phyloP scores from a whole-genome alignment of 2,888 invertebrate species.

The Nomada ruficornis region DNA sequence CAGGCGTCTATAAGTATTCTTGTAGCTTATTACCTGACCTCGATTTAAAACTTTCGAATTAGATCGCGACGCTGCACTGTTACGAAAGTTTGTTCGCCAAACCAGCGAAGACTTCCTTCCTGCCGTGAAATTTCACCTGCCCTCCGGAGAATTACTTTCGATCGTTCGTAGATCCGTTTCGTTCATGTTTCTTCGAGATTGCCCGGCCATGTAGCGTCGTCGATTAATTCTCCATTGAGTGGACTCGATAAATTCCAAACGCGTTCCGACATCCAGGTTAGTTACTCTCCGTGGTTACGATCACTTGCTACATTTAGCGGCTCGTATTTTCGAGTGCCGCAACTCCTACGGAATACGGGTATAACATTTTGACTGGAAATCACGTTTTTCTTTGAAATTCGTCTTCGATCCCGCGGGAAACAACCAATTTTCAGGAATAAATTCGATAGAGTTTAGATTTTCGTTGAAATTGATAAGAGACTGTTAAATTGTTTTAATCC shows the following conservation, averaged over 20 bases:
- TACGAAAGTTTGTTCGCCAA: conserved; percentile 71
- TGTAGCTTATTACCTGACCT: conserved; percentile 58
- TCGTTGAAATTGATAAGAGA: not conserved
- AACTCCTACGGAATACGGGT: not conserved
- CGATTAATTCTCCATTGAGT: conserved; percentile 61
- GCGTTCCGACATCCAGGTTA: conserved; percentile 27
- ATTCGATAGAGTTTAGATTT: not conserved
- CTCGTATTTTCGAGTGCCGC: conserved; percentile 24
- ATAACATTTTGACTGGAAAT: conserved; percentile 3
- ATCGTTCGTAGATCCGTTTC: conserved; percentile 54
- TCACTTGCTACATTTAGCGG: conserved; percentile 46
- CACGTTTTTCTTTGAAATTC: conserved; percentile 25
- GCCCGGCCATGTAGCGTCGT: conserved; percentile 6
- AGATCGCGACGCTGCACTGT: conserved; percentile 69
- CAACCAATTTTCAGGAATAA: not conserved
- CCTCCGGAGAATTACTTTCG: conserved; percentile 53
- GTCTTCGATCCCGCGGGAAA: not conserved
- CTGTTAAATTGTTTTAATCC: no score
- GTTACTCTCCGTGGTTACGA: conserved; percentile 31
- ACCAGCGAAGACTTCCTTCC: conserved; percentile 46
- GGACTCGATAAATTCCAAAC: conserved; percentile 56
- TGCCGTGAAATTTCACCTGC: conserved; percentile 32
- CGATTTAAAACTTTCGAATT: conserved; percentile 77
- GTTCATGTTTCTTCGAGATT: conserved; percentile 45
- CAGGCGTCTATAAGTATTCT: conserved; percentile 19